Conservation (phyloP, 2,113 vertebrate species). For the Merops nubicus region DNA sequence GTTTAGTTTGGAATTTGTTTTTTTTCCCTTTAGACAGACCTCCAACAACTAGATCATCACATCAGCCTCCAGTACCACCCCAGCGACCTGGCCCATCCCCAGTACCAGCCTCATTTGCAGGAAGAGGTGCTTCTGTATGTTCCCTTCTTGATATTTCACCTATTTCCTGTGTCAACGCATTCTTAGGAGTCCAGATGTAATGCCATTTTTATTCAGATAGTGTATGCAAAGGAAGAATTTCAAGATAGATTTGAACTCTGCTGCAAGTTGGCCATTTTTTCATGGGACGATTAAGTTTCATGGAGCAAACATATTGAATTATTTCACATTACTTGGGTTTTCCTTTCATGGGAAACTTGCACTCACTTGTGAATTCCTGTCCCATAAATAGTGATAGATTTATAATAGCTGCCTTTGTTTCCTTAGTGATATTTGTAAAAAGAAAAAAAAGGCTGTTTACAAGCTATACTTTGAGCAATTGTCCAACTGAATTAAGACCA, state of each 20-base stretch:
- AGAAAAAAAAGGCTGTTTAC: not conserved
- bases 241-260: not conserved
- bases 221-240: not conserved
- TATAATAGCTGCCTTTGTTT: not conserved
- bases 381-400: not conserved
- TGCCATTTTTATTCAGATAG: not conserved
- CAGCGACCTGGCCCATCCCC: slow-evolving; percentile 71
- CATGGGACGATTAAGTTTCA: not conserved
- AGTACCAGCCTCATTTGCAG: not conserved
- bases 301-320: not conserved
- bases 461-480: not conserved
- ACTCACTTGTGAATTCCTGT: not conserved
- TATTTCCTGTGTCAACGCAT: not conserved
- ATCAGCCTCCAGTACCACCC: slow-evolving; percentile 82
- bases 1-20: not conserved
- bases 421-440: not conserved
- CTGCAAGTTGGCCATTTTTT: not conserved
- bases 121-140: slow-evolving; percentile 68
- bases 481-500: not conserved
- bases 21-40: slow-evolving; percentile 73
- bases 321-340: not conserved
- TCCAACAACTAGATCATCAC: slow-evolving; percentile 28
- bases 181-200: not conserved
- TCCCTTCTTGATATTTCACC: not conserved
- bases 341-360: not conserved